Evolutionary conservation across 2,113 vertebrate genomes (phyloP), one percentile per base, ranked within the genome.

Genomic region (Trogon surrucura): DNA sequence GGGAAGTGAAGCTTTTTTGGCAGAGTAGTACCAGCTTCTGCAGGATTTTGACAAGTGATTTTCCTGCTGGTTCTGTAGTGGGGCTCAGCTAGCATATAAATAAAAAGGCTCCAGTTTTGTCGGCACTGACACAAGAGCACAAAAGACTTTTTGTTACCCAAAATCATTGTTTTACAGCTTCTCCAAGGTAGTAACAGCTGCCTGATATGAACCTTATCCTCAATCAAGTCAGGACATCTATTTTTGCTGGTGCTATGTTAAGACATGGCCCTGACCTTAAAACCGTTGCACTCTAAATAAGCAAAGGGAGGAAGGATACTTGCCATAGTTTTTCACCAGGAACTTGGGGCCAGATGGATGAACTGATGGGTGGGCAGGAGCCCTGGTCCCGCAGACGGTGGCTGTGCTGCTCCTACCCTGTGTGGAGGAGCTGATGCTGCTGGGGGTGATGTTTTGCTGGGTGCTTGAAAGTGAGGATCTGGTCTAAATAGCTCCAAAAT

Each of bases 361-460:
- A 48, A 36, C 2, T 72, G 47, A 41, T 4, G 53, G 30, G 12
- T 13, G 0, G 0, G 47, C 64, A 69, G 73, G 50, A 73, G 3
- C 17, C 6, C 9, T 18, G 0, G 0, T 58, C 29, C 41, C n/a
- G 1, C 3, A 7, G 51, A 11, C 32, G 5, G 23, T 22, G 29
- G 10, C 54, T 74, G 23, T 47, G 70, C 66, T 67, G 70, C 32
- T 56, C 45, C 54, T 71, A 44, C 58, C 34, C 38, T 17, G 8
- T 19, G 34, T 1, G 3, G 16, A 51, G 45, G 66, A 61, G 57
- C 44, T 84, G 62, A 11, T 72, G 45, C 29, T 88, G 41, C 32
- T 4, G 13, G 14, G 36, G 21, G 10, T 38, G 48, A 17, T 30
- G n/a, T 83, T 77, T 61, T 80, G 6, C 47, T 78, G 48, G 21